Base-by-base conservation (phyloP, 2,797 vertebrate genomes). In the Sebastes cheni region DNA sequence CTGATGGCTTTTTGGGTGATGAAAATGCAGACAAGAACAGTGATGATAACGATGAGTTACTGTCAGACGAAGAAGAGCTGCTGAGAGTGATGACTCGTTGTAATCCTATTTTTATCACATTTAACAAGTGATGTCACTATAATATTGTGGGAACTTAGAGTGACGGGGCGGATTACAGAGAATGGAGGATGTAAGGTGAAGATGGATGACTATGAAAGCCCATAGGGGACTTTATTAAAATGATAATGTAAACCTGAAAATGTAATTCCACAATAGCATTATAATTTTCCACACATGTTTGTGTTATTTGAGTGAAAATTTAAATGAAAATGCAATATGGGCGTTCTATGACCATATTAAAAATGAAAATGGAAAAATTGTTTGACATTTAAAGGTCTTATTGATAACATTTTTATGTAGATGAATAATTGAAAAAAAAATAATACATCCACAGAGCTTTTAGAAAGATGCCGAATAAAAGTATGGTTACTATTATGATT, bases 61-160 rank as follows among this genome's bases (percentile, higher is more conserved):
- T 84, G 12, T 11, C 91, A 30, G 94, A 94, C 0, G 93, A 94
- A 20, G 93, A 92, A 65, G 92, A 94, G 86, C 82, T 93, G 77
- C 73, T 94, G 42, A 90, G 81, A 54, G 88, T 91, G 55, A 58
- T 93, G 42, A 86, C 90, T 82, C 90, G 83, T 20, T 93, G 92
- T 77, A 87, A 92, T 73, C 92, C 93, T 34, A 56, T 89, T 81
- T 92, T 94, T 71, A 78, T 94, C 54, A 85, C 91, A 56, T 91
- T 93, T 71, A 86, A 29, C 75, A 93, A 91, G 88, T 93, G 83
- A 94, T 79, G 72, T 72, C 67, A 67, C 76, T 71, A 50, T 73
- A 59, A 84, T 59, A 68, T 73, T 34, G 14, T 73, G 85, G 80
- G 79, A 32, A 75, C 60, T 72, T 61, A 86, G 66, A 81, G 73